Percentiles rank a stretch among this genome's conserved stretches.
phyloP scores from a whole-genome alignment of 2,888 invertebrate genomes.

The Muschampia plurimacula region DNA sequence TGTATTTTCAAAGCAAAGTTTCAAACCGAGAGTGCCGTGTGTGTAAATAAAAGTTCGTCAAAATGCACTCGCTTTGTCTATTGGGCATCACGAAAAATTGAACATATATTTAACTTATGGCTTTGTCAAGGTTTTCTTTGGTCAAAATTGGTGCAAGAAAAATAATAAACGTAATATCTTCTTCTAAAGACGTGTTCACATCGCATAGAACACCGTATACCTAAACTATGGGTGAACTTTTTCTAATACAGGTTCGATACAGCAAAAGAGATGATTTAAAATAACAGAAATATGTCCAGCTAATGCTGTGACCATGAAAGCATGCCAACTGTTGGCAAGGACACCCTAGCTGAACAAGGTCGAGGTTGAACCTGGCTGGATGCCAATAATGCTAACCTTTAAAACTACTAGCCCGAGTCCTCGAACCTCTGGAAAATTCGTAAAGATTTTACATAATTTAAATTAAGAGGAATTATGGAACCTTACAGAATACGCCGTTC shows the following conservation, averaged over 20 bases:
- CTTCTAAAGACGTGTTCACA: too few species aligned
- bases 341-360: neutral
- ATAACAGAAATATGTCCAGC: neutral
- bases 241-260: neutral
- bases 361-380: neutral
- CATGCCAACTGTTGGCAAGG: slow-evolving; percentile 5
- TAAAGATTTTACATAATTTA: neutral
- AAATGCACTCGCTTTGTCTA: too few species aligned
- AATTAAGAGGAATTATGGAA: neutral
- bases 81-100: too few species aligned
- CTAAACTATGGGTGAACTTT: too few species aligned
- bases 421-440: neutral
- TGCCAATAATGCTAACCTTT: neutral
- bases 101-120: too few species aligned
- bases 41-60: too few species aligned
- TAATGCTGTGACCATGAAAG: neutral
- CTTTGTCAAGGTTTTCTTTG: too few species aligned
- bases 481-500: too few species aligned
- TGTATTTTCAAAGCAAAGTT: too few species aligned
- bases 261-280: neutral
- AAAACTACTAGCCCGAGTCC: neutral
- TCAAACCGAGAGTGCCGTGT: neutral
- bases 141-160: too few species aligned
- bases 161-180: too few species aligned
- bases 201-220: too few species aligned